phyloP scores from a whole-genome alignment of 2,797 vertebrate genomes.

The Garrulus glandarius region DNA sequence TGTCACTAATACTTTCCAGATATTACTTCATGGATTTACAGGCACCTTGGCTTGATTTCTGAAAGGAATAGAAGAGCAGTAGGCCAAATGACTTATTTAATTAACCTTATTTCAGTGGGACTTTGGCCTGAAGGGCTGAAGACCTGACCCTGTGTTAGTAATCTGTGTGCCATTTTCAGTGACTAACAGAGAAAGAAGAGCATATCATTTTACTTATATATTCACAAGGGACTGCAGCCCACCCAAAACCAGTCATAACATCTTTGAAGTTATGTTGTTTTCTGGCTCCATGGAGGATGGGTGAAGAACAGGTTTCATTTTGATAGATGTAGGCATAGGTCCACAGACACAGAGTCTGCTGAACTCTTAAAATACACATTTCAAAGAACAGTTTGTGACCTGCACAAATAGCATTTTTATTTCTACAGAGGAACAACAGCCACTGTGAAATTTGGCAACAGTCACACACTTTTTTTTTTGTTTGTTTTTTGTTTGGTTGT shows the following conservation, averaged over 20 bases:
- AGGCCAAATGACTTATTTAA: neutral
- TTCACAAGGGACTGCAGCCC: neutral
- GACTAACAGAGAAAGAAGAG: neutral
- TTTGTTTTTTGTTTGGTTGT: neutral
- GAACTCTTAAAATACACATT: neutral
- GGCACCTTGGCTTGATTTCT: neutral
- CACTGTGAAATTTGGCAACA: neutral
- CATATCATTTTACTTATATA: neutral
- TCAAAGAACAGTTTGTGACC: neutral
- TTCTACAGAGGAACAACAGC: neutral
- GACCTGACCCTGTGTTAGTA: neutral
- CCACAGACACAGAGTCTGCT: neutral
- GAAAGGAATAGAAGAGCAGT: neutral
- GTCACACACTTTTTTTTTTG: neutral
- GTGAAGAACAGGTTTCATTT: neutral
- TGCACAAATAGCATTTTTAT: neutral
- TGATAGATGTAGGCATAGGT: neutral
- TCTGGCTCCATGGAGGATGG: neutral
- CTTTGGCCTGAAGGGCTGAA: neutral
- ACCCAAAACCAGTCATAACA: neutral
- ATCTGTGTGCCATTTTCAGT: neutral
- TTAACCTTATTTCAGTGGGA: neutral
- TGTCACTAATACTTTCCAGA: neutral
- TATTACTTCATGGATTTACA: neutral
- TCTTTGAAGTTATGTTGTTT: neutral